Evolutionary conservation across 2,113 vertebrate species (phyloP).

Genomic region (Scopus umbretta): DNA sequence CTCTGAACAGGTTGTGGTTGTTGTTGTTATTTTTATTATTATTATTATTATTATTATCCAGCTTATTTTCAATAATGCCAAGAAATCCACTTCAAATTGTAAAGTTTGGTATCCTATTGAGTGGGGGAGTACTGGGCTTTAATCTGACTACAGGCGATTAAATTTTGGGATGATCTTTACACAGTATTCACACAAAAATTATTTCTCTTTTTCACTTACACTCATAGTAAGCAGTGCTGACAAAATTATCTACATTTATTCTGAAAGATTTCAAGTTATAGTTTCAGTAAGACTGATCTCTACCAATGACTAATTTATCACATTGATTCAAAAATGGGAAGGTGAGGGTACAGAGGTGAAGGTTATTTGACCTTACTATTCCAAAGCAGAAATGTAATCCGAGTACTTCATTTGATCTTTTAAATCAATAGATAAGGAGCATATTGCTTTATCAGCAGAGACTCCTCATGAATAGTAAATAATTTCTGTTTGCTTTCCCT

Average conservation of each 20-base stretch:
- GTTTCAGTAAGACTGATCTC: background rate
- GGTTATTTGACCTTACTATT: conserved; percentile 37
- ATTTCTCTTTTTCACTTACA: background rate
- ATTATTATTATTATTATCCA: background rate
- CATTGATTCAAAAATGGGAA: background rate
- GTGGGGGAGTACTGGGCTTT: background rate
- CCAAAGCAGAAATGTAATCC: conserved; percentile 36
- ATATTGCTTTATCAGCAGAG: background rate
- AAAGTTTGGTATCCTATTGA: background rate
- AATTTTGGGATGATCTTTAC: background rate
- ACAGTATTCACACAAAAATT: background rate
- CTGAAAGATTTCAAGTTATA: background rate
- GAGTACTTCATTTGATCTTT: conserved; percentile 28
- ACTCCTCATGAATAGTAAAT: background rate
- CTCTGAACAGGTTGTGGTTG: background rate
- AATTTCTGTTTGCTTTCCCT: background rate
- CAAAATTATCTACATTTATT: background rate
- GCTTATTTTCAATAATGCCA: background rate
- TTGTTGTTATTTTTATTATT: no score
- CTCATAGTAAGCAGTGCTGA: background rate
- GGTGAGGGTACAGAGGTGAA: conserved; percentile 2
- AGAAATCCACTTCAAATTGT: background rate
- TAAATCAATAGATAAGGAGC: conserved; percentile 1
- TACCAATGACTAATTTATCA: conserved; percentile 38
- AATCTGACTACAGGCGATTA: background rate